These are phyloP conservation scores for Resseliella maxima DNA, from an alignment of 2,888 invertebrate genomes.

Conservation along the genomic window DNA sequence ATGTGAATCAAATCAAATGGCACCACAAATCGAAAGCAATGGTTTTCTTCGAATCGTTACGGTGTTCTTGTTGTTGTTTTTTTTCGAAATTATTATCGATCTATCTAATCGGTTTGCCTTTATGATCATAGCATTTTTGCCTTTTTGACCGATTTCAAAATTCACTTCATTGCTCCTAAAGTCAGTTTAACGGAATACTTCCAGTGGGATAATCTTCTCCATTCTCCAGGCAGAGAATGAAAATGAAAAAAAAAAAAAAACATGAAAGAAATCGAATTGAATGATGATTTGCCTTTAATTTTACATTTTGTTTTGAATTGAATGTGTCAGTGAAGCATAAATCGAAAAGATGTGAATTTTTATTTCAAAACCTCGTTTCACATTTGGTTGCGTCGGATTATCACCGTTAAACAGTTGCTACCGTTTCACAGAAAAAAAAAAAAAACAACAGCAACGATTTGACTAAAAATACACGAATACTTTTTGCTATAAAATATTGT, in stretches of 20 bases:
- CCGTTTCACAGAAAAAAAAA: too few relatives aligned
- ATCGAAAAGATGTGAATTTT: slow-evolving; percentile 22
- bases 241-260: background rate
- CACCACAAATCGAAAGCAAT: background rate
- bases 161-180: background rate
- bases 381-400: slow-evolving; percentile 5
- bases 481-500: background rate
- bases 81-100: slow-evolving; percentile 1
- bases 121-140: background rate
- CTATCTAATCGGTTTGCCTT: background rate
- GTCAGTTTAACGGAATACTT: background rate
- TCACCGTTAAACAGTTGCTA: background rate
- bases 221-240: background rate
- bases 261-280: background rate
- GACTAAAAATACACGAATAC: background rate
- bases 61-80: background rate
- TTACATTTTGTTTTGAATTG: background rate
- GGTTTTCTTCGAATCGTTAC: background rate
- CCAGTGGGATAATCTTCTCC: background rate
- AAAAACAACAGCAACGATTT: background rate
- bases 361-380: background rate
- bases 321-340: slow-evolving; percentile 9
- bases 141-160: background rate
- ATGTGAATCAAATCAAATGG: background rate
- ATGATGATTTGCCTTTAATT: background rate